Evolutionary conservation across 1,140 invertebrate genomes (phyloP), one percentile per base, ranked within the genome.

Genomic region (Melipona quadrifasciata): DNA sequence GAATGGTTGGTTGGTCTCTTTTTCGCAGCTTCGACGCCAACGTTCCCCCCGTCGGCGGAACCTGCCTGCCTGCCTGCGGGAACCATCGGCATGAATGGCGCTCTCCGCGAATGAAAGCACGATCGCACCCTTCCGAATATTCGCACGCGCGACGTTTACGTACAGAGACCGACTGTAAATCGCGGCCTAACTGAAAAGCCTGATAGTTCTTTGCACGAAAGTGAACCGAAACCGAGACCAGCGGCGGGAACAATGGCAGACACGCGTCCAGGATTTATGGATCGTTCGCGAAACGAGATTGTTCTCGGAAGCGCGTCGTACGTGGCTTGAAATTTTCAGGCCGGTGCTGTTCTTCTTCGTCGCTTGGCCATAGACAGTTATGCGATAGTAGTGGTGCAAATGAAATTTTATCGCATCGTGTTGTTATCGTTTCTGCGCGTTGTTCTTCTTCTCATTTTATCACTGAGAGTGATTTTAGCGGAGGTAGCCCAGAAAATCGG

Each of bases 1-100:
- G 83, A 88, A 87, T 87, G 71, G 55, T 47, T 39, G 71, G 61
- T 47, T 70, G 70, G 78, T 84, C 70, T 76, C 74, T 76, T 82
- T 88, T 88, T 88, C 86, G 65, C 87, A 74, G 86, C 82, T 71
- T 74, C 86, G 64, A 85, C 77, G 82, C 81, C 86, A 80, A 80
- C 47, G 82, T 71, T 82, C 47, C 34, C 55, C 53, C 31, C 82
- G 65, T 70, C 70, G 74, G 24, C 24, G 64, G 53, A 80, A 64
- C 27, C 27, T 76, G 71, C 27, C 27, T 76, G 12, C 47, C 71
- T 55, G 80, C 61, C 77, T 68, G 55, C 47, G 84, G 86, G 79
- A 85, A 80, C 76, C 77, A 12, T 2, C 86, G 58, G 51, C 74
- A 80, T 88, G 86, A 88, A 88, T 88, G 81, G 71, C 39, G 75